Conservation (phyloP, 2,888 invertebrate species). For the Reticulitermes lucifugus region DNA sequence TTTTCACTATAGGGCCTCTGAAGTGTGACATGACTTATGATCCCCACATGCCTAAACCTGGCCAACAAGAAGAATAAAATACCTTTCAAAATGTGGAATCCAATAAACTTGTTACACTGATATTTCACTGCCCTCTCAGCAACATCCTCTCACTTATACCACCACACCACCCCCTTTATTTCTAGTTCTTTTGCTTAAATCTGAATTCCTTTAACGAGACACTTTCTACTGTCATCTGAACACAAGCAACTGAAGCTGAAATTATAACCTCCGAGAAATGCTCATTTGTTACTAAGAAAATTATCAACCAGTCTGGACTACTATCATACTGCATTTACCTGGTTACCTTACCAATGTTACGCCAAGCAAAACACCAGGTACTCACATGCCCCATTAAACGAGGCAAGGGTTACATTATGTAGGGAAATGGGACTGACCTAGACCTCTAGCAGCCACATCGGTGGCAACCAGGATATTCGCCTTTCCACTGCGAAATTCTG, state of each 20-base stretch:
- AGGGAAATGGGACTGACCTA: conserved; percentile 77
- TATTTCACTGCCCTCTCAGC: too few relatives aligned
- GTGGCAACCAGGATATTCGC: conserved; percentile 94
- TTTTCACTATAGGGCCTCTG: too few relatives aligned
- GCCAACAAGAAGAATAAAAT: too few relatives aligned
- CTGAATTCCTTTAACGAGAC: conserved; percentile 24
- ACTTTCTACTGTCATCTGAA: background rate
- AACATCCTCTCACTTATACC: too few relatives aligned
- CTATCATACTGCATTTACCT: conserved; percentile 46
- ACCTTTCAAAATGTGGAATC: too few relatives aligned
- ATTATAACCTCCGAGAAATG: conserved; percentile 12
- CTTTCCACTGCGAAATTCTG: conserved; percentile 88
- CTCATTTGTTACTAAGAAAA: background rate
- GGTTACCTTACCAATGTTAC: conserved; percentile 8
- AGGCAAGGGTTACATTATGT: conserved; percentile 56
- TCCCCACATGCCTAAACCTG: too few relatives aligned
- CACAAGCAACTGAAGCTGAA: conserved; percentile 39
- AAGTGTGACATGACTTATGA: too few relatives aligned
- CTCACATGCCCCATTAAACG: background rate
- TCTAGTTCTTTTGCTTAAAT: background rate
- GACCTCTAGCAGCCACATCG: conserved; percentile 96
- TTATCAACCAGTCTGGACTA: conserved; percentile 51
- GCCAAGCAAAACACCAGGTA: conserved; percentile 29
- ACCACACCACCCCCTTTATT: too few relatives aligned
- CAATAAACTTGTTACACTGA: too few relatives aligned